A percentile compares a stretch with the other conserved stretches of the same genome.
These are phyloP conservation scores for Aporrectodea caliginosa DNA, from an alignment of 1,140 invertebrate genomes.

Conservation along the genomic window DNA sequence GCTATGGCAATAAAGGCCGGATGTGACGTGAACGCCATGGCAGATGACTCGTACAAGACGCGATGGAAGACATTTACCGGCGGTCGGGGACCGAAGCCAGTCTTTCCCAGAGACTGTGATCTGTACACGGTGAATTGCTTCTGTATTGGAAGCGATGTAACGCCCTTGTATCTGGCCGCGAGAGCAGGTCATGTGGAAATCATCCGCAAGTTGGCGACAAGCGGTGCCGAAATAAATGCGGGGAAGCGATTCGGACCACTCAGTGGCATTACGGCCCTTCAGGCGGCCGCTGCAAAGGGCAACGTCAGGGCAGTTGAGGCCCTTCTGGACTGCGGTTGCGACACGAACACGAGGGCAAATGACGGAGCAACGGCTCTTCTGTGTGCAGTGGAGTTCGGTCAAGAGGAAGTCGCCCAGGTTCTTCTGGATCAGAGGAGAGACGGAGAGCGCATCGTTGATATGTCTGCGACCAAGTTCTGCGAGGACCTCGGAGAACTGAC, in stretches of 20 bases:
- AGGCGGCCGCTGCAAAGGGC: constrained; percentile 20
- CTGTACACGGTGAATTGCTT: constrained; percentile 18
- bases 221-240: constrained; percentile 16
- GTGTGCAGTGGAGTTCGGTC: constrained; percentile 20
- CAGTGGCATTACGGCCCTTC: constrained; percentile 21
- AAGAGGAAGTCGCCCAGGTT: constrained; percentile 1
- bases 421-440: too few species aligned
- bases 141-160: constrained; percentile 21
- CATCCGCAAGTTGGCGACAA: constrained; percentile 3
- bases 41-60: constrained; percentile 28
- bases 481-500: constrained; percentile 16
- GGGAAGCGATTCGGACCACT: constrained; percentile 19
- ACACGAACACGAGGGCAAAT: constrained; percentile 18
- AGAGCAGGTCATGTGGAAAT: constrained; percentile 14
- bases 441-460: too few species aligned
- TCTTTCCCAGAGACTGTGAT: constrained; percentile 21
- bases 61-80: too few species aligned
- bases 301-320: constrained; percentile 15
- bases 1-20: background rate
- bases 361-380: constrained; percentile 26
- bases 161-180: constrained; percentile 25
- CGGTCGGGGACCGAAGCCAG: background rate
- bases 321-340: constrained; percentile 8
- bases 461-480: constrained; percentile 25
- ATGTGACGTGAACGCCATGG: constrained; percentile 12